Evolutionary conservation across 2,888 invertebrate species (phyloP).

Genomic region (Lysandra bellargus): DNA sequence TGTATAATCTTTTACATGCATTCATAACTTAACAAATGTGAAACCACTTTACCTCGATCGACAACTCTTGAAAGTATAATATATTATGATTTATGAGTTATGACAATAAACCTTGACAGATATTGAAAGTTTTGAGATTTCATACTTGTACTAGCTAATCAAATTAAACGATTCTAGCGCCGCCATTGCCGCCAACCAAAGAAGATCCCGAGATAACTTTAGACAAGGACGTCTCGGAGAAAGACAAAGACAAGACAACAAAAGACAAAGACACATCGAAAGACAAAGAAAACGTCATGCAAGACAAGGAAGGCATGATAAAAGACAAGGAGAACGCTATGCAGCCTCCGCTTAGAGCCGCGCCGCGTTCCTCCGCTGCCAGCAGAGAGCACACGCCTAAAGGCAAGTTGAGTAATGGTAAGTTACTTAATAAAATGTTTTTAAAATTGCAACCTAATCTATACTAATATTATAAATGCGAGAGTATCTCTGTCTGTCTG

Average conservation of each 20-base stretch:
- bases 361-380: conserved; percentile 40
- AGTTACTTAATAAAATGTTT: conserved; percentile 4
- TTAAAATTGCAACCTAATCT: too few species aligned
- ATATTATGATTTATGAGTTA: too few species aligned
- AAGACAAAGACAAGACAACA: conserved; percentile 49
- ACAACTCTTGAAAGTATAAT: too few species aligned
- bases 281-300: conserved; percentile 45
- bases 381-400: conserved; percentile 58
- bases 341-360: conserved; percentile 51
- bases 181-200: neutral
- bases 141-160: too few species aligned
- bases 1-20: too few species aligned
- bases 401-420: conserved; percentile 44
- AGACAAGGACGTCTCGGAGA: neutral
- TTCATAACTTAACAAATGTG: too few species aligned
- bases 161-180: neutral
- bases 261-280: neutral
- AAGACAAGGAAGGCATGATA: conserved; percentile 33
- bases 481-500: too few species aligned
- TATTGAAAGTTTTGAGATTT: too few species aligned
- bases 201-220: conserved; percentile 3
- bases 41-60: too few species aligned
- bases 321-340: conserved; percentile 53
- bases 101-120: too few species aligned
- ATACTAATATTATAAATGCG: too few species aligned